These are phyloP conservation scores for Catharus ustulatus DNA, from an alignment of 2,797 vertebrate species.

Conservation along the genomic window DNA sequence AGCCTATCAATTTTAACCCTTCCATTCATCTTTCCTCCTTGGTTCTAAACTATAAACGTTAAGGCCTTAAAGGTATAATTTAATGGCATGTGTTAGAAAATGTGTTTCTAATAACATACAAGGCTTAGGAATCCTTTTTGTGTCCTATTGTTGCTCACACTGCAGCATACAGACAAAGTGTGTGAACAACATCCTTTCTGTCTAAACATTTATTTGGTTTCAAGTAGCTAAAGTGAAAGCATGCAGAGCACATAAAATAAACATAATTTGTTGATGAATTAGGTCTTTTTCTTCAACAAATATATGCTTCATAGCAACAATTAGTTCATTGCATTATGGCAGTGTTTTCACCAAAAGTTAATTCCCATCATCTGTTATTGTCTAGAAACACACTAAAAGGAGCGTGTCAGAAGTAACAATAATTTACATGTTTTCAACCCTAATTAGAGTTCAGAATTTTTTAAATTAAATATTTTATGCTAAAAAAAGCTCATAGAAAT, in stretches of 20 bases:
- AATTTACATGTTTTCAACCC: background rate
- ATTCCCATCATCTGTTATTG: background rate
- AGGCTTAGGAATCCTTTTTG: background rate
- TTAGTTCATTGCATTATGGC: background rate
- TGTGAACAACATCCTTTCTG: background rate
- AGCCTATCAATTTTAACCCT: background rate
- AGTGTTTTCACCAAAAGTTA: background rate
- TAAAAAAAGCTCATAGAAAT: background rate
- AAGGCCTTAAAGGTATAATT: background rate
- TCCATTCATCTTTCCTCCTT: background rate
- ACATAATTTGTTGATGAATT: background rate
- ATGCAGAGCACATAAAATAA: background rate
- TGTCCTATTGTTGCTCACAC: background rate
- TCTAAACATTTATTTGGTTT: background rate
- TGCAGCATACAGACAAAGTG: background rate
- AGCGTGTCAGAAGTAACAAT: background rate
- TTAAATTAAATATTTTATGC: background rate
- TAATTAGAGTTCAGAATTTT: background rate
- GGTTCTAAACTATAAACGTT: background rate
- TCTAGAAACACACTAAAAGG: background rate
- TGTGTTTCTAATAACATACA: background rate
- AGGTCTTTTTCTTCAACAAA: background rate
- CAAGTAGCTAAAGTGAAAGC: background rate
- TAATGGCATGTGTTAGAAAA: background rate
- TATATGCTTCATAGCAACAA: background rate